Evolutionary conservation across 1,140 invertebrate species (phyloP).

Genomic region (Dendroctonus valens): DNA sequence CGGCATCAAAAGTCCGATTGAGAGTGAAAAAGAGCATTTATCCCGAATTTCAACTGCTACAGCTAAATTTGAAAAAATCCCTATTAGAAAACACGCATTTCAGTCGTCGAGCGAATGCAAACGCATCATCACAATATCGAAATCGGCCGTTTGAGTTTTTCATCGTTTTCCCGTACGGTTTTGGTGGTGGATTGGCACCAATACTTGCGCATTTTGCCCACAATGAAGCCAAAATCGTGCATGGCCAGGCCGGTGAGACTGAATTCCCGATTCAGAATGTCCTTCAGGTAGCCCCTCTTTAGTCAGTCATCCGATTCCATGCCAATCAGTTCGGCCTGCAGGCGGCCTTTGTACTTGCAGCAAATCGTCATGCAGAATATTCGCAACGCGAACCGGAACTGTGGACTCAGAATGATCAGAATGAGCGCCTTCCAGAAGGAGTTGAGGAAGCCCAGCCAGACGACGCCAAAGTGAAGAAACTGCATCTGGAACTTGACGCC

Average conservation of each 20-base stretch:
- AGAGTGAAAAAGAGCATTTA: not conserved
- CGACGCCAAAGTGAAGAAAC: conserved; percentile 85
- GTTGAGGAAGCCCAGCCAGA: conserved; percentile 92
- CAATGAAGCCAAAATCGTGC: conserved; percentile 47
- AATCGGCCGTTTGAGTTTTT: conserved; percentile 7
- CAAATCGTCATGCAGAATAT: conserved; percentile 88
- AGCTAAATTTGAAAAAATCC: not conserved
- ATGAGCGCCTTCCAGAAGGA: conserved; percentile 94
- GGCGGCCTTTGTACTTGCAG: conserved; percentile 74
- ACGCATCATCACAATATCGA: conserved; percentile 21
- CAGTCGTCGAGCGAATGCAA: not conserved
- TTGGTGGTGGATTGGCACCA: conserved; percentile 40
- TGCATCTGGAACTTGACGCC: conserved; percentile 66
- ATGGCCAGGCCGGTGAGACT: conserved; percentile 47
- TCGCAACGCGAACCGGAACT: conserved; percentile 83
- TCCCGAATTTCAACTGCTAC: not conserved
- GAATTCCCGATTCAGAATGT: conserved; percentile 23
- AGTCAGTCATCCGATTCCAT: conserved; percentile 75
- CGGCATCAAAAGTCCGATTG: not conserved
- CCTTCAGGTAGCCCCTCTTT: conserved; percentile 32
- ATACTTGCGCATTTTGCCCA: conserved; percentile 42
- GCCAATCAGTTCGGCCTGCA: conserved; percentile 78
- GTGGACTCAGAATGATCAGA: conserved; percentile 81
- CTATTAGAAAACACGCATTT: not conserved
- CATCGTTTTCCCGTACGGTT: not conserved